Base-by-base conservation (phyloP, 2,888 invertebrate species). In the Odontocerum albicorne region DNA sequence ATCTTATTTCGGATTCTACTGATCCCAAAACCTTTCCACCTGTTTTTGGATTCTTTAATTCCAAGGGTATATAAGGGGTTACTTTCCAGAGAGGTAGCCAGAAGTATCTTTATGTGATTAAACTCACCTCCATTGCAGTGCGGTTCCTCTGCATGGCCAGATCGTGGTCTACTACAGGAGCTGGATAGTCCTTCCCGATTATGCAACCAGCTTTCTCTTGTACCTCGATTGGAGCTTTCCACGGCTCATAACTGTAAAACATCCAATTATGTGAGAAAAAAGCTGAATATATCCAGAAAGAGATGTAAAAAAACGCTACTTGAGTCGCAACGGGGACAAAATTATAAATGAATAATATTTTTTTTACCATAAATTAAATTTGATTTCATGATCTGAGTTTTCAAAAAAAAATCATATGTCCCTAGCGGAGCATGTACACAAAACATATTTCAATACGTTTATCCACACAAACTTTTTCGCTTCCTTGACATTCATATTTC, bases 121-220 rank as follows among this genome's bases (percentile, higher is more conserved):
- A 19, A 46, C 3, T 22, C 63, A 75, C 75, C 69, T 71, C 66
- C 77, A 81, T 78, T 50, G 79, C 80, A 62, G 70, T 66, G 49
- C 73, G 72, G 68, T 86, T 86, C 44, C 71, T 68, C 51, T 74
- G 68, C 0, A 81, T 77, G 0, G 81, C 83, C 20, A 64, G 63
- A 10, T 75, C 66, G 57, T 88, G 83, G 68, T 87, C 79, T 21
- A 87, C 81, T 1, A 88, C 75, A 1, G 85, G 84, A 21, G 75
- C 74, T 0, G 88, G 88, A 73, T 88, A 88, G 61, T 88, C 79
- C 47, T 75, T 74, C 1, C 88, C 88, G 63, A 85, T 76, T 43
- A 88, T 67, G 66, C 88, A 88, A 8, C 77, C 73, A 4, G 78
- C 80, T 10, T 77, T 72, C 67, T 83, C 76, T 66, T 88, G 88